These are phyloP conservation scores for Heliconius erato DNA, from an alignment of 2,888 invertebrate genomes.

Conservation along the genomic window DNA sequence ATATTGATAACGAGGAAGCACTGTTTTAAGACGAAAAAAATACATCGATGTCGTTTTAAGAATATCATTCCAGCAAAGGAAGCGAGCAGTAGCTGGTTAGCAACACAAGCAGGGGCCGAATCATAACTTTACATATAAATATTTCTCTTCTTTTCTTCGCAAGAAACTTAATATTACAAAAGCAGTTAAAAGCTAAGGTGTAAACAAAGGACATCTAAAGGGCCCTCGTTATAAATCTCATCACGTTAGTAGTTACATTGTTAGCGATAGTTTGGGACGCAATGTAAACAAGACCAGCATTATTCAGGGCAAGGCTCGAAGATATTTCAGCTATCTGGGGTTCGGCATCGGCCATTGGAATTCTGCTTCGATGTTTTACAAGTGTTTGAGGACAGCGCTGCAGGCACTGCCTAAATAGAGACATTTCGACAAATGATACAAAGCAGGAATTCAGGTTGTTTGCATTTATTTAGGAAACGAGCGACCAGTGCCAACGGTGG, in stretches of 20 bases:
- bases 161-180: conserved; percentile 29
- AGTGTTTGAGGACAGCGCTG: conserved; percentile 59
- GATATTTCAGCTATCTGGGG: conserved; percentile 71
- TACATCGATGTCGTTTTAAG: no score
- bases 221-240: conserved; percentile 55
- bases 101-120: fast-evolving
- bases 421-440: conserved; percentile 42
- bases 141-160: not conserved
- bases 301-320: conserved; percentile 56
- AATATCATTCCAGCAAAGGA: not conserved
- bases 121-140: not conserved
- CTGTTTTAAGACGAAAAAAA: no score
- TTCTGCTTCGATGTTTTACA: conserved; percentile 62
- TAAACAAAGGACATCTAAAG: conserved; percentile 47
- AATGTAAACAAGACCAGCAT: conserved; percentile 58
- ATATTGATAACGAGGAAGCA: no score
- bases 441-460: conserved; percentile 24
- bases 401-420: conserved; percentile 59
- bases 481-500: not conserved
- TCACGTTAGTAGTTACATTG: conserved; percentile 57
- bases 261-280: conserved; percentile 57
- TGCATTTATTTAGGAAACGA: conserved; percentile 31
- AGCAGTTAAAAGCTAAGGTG: conserved; percentile 44
- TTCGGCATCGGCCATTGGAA: conserved; percentile 64
- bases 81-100: not conserved